A percentile compares a stretch with the other conserved stretches of the same genome.
Evolutionary conservation across 2,888 invertebrate genomes (phyloP).

Genomic region (Colletes collaris): DNA sequence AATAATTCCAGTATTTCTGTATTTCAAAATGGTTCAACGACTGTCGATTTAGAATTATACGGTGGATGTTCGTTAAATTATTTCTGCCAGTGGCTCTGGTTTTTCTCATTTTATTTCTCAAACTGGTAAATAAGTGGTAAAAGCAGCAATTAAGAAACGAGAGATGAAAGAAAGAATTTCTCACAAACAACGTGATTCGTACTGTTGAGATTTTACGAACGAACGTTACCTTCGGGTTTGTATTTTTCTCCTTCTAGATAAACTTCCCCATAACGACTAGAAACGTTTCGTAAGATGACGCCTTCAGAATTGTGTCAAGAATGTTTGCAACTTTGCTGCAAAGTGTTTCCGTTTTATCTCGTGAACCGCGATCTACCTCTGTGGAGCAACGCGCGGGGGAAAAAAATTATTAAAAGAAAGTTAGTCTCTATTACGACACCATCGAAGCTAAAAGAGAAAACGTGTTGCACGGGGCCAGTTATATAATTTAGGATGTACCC

Average conservation of each 20-base stretch:
- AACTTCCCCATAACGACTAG: conserved; percentile 5
- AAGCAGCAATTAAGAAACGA: too few species aligned
- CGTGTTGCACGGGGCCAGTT: not conserved
- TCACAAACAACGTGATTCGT: not conserved
- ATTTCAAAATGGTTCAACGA: too few species aligned
- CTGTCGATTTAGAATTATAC: too few species aligned
- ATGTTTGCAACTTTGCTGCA: conserved; percentile 17
- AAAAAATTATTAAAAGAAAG: conserved; percentile 5
- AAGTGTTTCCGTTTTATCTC: not conserved
- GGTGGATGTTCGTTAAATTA: too few species aligned
- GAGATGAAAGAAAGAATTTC: too few species aligned
- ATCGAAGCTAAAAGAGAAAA: not conserved
- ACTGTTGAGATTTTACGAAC: not conserved
- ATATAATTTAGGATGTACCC: conserved; percentile 8
- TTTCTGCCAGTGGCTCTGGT: too few species aligned
- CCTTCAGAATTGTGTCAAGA: not conserved
- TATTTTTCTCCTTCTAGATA: not conserved
- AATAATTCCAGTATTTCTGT: too few species aligned
- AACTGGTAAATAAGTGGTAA: too few species aligned
- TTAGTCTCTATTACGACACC: conserved; percentile 3
- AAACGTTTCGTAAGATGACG: not conserved
- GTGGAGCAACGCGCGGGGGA: not conserved
- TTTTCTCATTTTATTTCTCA: too few species aligned
- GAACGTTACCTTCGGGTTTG: not conserved
- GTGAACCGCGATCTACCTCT: not conserved